These are phyloP conservation scores for Cyanoliseus patagonus DNA, from an alignment of 2,113 vertebrate species.

Conservation along the genomic window DNA sequence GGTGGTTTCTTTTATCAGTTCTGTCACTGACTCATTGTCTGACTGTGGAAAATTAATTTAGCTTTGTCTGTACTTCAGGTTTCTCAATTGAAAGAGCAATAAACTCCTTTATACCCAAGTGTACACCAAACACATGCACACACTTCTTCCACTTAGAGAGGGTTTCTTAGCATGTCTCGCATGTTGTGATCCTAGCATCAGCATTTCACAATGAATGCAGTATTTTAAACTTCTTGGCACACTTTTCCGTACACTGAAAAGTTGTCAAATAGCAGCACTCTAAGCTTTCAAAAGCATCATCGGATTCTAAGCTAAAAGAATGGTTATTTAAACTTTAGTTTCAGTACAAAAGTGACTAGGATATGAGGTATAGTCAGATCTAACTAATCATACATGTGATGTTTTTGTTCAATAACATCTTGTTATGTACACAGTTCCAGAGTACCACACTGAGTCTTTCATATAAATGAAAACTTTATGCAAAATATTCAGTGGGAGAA, in stretches of 20 bases:
- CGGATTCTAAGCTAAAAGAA: not conserved
- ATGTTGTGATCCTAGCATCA: not conserved
- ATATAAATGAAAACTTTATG: not conserved
- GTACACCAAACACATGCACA: not conserved
- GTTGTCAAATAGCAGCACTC: not conserved
- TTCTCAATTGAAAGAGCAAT: not conserved
- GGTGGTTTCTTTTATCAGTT: conserved; percentile 4
- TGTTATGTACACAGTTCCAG: not conserved
- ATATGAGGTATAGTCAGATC: not conserved
- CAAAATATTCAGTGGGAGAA: not conserved
- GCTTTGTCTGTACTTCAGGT: not conserved
- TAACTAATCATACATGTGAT: not conserved
- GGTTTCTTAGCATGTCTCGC: not conserved
- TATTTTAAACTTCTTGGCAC: not conserved
- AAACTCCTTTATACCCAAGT: not conserved
- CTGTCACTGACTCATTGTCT: conserved; percentile 34
- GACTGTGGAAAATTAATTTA: not conserved
- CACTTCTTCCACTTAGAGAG: not conserved
- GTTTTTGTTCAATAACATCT: not conserved
- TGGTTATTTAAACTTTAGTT: not conserved
- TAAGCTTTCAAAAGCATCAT: not conserved
- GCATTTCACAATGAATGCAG: not conserved
- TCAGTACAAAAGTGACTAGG: not conserved
- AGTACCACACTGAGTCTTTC: not conserved
- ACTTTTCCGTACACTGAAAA: not conserved